Percentiles rank a stretch among this genome's conserved stretches.
These are phyloP conservation scores for Fistularia commersonii DNA, from an alignment of 2,797 vertebrate species.

Conservation along the genomic window DNA sequence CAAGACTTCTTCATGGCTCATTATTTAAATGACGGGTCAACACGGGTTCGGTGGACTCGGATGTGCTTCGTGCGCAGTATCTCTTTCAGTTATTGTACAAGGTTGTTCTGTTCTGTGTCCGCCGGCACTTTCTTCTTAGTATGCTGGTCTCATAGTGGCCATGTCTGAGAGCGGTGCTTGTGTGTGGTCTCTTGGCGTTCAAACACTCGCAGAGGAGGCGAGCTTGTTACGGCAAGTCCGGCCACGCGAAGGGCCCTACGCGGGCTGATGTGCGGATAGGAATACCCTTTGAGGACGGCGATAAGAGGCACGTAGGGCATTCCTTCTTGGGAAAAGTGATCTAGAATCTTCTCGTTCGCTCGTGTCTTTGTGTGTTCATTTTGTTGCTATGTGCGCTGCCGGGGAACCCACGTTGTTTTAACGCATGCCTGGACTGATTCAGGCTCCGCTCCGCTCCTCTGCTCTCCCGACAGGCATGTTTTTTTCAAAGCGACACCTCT, in stretches of 20 bases:
- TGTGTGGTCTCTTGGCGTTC: constrained; percentile 37
- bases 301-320: constrained; percentile 18
- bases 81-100: constrained; percentile 30
- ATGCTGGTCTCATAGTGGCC: constrained; percentile 65
- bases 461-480: constrained; percentile 70
- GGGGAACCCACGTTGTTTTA: constrained; percentile 72
- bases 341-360: constrained; percentile 31
- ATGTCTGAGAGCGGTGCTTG: constrained; percentile 47
- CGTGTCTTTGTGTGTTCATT: constrained; percentile 31
- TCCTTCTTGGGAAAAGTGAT: constrained; percentile 39
- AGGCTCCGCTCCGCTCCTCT: constrained; percentile 53
- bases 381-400: constrained; percentile 42
- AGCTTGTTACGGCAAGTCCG: constrained; percentile 28
- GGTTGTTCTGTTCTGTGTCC: constrained; percentile 49
- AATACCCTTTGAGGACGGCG: constrained; percentile 10
- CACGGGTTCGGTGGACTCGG: not conserved
- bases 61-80: constrained; percentile 3
- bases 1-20: not conserved
- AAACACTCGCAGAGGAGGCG: constrained; percentile 22
- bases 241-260: constrained; percentile 8
- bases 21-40: not conserved
- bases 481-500: constrained; percentile 64
- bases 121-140: constrained; percentile 62
- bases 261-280: constrained; percentile 15
- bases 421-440: constrained; percentile 78